phyloP scores from a whole-genome alignment of 2,113 vertebrate genomes.

The Odocoileus virginianus region DNA sequence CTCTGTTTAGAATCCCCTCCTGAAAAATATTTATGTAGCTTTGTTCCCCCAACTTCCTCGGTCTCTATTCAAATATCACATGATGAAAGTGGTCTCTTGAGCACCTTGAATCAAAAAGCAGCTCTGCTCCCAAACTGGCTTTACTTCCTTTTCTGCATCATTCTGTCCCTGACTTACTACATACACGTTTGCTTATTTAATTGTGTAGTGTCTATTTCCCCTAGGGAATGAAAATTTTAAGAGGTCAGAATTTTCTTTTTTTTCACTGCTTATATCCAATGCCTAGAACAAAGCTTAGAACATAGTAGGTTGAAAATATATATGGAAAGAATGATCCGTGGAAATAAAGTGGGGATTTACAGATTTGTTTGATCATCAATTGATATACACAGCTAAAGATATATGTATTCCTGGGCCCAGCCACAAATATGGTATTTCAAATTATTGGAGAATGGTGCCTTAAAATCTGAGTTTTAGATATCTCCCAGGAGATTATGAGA shows the following conservation, averaged over 20 bases:
- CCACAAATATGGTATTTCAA: not conserved
- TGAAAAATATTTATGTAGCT: not conserved
- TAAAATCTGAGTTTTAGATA: not conserved
- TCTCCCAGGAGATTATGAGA: not conserved
- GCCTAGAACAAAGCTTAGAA: not conserved
- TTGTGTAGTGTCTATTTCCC: not conserved
- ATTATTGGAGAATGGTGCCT: not conserved
- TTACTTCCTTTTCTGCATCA: not conserved
- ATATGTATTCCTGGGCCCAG: not conserved
- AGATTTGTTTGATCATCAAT: not conserved
- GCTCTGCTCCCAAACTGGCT: not conserved
- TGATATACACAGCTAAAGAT: not conserved
- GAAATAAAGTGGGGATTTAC: not conserved
- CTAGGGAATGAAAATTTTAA: not conserved
- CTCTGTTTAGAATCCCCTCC: not conserved
- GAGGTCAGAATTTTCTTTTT: not conserved
- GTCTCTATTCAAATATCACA: not conserved
- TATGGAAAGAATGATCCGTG: not conserved
- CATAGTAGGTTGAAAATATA: not conserved
- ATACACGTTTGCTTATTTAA: not conserved
- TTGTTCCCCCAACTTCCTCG: not conserved
- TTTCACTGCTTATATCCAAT: not conserved
- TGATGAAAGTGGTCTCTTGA: not conserved
- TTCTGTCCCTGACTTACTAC: not conserved
- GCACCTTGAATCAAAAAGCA: not conserved